Conservation (phyloP, 2,888 invertebrate species). For the Ectobius pallidus region DNA sequence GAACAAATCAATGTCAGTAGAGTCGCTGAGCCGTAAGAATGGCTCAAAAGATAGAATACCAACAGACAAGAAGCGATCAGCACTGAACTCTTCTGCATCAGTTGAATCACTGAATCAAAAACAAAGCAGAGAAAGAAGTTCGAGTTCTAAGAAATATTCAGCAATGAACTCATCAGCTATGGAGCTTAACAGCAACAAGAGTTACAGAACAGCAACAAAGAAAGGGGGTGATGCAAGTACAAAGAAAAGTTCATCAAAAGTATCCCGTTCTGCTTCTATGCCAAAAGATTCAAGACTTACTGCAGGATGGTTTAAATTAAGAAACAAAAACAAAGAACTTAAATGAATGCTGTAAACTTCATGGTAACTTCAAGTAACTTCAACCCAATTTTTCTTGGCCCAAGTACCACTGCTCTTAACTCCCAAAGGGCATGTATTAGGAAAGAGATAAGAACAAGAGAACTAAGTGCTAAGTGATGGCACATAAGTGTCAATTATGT, state of each 20-base stretch:
- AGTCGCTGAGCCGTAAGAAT: constrained; percentile 33
- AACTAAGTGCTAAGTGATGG: too few relatives aligned
- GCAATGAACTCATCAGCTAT: constrained; percentile 33
- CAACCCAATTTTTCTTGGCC: too few relatives aligned
- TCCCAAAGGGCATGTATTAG: too few relatives aligned
- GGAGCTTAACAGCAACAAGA: constrained; percentile 46
- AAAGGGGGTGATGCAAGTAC: constrained; percentile 20
- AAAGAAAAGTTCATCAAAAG: constrained; percentile 46
- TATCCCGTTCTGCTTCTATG: constrained; percentile 72
- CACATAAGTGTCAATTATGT: too few relatives aligned
- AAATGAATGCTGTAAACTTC: neutral
- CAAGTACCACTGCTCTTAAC: too few relatives aligned
- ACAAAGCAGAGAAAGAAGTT: constrained; percentile 54
- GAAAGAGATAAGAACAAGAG: too few relatives aligned
- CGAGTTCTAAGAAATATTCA: constrained; percentile 28
- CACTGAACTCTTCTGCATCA: constrained; percentile 30
- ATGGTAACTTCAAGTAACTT: too few relatives aligned
- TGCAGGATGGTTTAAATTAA: constrained; percentile 74
- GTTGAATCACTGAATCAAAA: constrained; percentile 44
- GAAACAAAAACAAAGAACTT: constrained; percentile 58
- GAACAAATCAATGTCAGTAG: constrained; percentile 33
- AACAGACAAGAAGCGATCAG: constrained; percentile 55
- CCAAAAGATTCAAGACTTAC: constrained; percentile 74
- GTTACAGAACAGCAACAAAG: constrained; percentile 55
- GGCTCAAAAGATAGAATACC: constrained; percentile 53